Conservation (phyloP, 2,113 vertebrate genomes). For the Ginglymostoma cirratum region DNA sequence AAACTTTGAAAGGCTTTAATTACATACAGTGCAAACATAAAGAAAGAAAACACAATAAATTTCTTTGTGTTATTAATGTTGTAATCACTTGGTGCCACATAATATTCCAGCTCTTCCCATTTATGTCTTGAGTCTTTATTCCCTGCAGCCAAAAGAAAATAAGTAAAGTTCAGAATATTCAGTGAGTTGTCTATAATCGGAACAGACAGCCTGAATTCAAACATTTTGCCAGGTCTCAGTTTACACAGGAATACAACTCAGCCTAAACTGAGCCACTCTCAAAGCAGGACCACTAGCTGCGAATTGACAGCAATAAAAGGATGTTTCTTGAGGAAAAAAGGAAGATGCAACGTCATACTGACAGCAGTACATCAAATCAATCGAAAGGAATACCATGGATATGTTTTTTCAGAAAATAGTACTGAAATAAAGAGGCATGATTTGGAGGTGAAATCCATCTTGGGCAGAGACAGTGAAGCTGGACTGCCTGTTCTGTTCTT, state of each 20-base stretch:
- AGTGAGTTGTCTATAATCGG: background rate
- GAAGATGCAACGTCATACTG: background rate
- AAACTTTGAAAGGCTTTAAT: background rate
- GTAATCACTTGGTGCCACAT: background rate
- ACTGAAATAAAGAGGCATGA: background rate
- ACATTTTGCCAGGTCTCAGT: background rate
- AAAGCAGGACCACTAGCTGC: background rate
- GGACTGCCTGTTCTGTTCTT: background rate
- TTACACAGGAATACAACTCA: background rate
- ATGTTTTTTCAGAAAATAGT: background rate
- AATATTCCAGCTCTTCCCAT: background rate
- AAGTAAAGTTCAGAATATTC: background rate
- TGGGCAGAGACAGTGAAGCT: background rate
- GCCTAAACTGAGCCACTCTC: background rate
- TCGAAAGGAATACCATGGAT: background rate
- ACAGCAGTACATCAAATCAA: background rate
- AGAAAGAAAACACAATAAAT: background rate
- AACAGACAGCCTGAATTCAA: background rate
- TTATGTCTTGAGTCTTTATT: background rate
- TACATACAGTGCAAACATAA: background rate
- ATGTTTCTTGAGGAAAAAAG: background rate
- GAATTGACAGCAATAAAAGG: background rate
- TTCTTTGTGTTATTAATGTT: background rate
- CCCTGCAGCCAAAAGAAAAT: background rate
- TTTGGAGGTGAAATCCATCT: background rate